These are phyloP conservation scores for Pygoscelis adeliae DNA, from an alignment of 2,113 vertebrate genomes.

Conservation along the genomic window DNA sequence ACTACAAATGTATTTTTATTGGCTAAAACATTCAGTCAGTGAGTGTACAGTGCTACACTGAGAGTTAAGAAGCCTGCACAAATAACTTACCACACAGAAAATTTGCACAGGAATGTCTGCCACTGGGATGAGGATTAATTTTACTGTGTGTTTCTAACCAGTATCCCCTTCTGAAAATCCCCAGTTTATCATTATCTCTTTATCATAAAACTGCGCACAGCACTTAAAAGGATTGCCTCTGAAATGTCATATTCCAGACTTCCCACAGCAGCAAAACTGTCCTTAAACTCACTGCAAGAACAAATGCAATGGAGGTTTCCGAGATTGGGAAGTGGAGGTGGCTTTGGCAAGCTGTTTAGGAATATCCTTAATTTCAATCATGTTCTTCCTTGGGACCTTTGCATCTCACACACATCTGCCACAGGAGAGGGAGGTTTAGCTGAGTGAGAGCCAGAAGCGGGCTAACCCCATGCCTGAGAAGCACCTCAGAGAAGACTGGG, in stretches of 20 bases:
- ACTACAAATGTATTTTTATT: not conserved
- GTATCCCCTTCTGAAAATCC: not conserved
- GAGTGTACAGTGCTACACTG: not conserved
- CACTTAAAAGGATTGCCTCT: not conserved
- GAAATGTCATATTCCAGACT: not conserved
- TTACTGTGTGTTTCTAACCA: not conserved
- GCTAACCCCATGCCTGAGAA: not conserved
- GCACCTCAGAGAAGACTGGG: not conserved
- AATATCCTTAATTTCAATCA: not conserved
- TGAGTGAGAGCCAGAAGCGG: not conserved
- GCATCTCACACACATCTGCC: not conserved
- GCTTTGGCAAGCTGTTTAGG: not conserved
- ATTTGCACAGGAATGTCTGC: not conserved
- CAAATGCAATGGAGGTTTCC: not conserved
- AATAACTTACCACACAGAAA: not conserved
- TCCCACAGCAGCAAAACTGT: not conserved
- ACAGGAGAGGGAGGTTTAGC: not conserved
- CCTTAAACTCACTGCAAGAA: not conserved
- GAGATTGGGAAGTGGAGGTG: not conserved
- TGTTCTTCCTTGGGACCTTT: not conserved
- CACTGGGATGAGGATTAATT: not conserved
- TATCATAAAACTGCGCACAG: not conserved
- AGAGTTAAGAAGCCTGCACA: not conserved
- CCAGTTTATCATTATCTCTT: not conserved
- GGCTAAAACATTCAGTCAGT: not conserved